A percentile compares a stretch with the other conserved stretches of the same genome.
Evolutionary conservation across 2,888 invertebrate species (phyloP).

Genomic region (Ceratothoa steindachneri): DNA sequence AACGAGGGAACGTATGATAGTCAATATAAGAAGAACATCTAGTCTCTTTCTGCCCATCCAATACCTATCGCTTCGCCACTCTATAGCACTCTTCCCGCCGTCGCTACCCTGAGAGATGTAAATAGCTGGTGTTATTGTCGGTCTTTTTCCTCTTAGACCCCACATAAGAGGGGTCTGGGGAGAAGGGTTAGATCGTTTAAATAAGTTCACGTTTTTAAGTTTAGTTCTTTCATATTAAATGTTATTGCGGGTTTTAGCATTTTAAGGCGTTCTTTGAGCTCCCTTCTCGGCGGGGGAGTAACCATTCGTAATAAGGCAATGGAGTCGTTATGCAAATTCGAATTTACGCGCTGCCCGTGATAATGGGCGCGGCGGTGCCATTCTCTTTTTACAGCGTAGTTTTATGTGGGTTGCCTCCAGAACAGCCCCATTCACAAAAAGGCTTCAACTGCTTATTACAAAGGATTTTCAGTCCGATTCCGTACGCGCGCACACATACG

Average conservation of each 20-base stretch:
- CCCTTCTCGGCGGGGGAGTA: neutral
- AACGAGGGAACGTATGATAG: too few species aligned
- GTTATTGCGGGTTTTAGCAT: constrained; percentile 6
- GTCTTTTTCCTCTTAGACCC: neutral
- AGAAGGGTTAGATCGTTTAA: too few species aligned
- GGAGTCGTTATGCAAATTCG: constrained; percentile 10
- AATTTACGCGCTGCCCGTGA: constrained; percentile 2
- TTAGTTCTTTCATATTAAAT: constrained; percentile 13
- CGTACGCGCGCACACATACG: too few species aligned
- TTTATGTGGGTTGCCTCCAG: neutral
- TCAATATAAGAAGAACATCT: too few species aligned
- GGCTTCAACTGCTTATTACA: neutral
- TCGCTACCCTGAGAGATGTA: too few species aligned
- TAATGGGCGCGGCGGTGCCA: neutral
- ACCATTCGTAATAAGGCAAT: constrained; percentile 1
- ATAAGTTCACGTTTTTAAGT: constrained; percentile 13
- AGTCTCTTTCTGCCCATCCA: too few species aligned
- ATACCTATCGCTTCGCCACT: too few species aligned
- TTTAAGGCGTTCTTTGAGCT: neutral
- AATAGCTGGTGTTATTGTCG: constrained; percentile 15
- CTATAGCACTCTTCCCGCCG: too few species aligned
- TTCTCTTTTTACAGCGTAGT: neutral
- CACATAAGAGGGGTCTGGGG: too few species aligned
- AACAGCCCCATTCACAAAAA: neutral
- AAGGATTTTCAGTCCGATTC: too few species aligned